Evolutionary conservation across 2,113 vertebrate species (phyloP).

Genomic region (Eptatretus burgeri): DNA sequence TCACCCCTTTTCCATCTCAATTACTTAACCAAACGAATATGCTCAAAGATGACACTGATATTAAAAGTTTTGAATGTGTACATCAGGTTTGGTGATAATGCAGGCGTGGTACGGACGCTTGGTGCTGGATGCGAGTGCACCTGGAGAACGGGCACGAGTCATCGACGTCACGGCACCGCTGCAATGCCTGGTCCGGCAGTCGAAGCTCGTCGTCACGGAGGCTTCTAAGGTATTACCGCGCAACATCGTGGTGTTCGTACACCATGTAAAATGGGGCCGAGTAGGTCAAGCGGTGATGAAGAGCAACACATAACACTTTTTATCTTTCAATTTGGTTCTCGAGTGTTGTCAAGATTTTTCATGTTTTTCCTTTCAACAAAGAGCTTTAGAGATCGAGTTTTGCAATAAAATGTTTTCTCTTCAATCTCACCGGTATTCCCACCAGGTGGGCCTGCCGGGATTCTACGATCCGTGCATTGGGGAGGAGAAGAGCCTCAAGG

Average conservation of each 20-base stretch:
- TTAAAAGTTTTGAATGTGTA: conserved; percentile 7
- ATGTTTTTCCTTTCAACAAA: too few species aligned
- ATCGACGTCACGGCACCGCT: conserved; percentile 82
- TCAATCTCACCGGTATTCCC: conserved; percentile 8
- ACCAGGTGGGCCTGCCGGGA: conserved; percentile 62
- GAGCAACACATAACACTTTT: too few species aligned
- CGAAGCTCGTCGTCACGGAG: conserved; percentile 87
- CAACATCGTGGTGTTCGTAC: too few species aligned
- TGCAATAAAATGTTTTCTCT: not conserved
- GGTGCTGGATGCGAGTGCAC: conserved; percentile 65
- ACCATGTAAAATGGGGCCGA: too few species aligned
- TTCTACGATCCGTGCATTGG: conserved; percentile 90
- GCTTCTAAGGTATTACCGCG: conserved; percentile 39
- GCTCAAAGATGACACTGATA: not conserved
- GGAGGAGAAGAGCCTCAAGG: conserved; percentile 81
- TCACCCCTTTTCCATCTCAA: too few species aligned
- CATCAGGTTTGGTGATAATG: conserved; percentile 56
- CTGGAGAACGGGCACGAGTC: conserved; percentile 58
- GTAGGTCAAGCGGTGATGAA: too few species aligned
- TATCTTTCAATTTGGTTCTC: too few species aligned
- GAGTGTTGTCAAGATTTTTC: too few species aligned
- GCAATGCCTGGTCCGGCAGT: conserved; percentile 92
- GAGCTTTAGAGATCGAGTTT: too few species aligned
- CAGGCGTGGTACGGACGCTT: conserved; percentile 98
- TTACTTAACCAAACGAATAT: too few species aligned